phyloP scores from a whole-genome alignment of 2,113 vertebrate species.

The Andinoacara biseriatus region DNA sequence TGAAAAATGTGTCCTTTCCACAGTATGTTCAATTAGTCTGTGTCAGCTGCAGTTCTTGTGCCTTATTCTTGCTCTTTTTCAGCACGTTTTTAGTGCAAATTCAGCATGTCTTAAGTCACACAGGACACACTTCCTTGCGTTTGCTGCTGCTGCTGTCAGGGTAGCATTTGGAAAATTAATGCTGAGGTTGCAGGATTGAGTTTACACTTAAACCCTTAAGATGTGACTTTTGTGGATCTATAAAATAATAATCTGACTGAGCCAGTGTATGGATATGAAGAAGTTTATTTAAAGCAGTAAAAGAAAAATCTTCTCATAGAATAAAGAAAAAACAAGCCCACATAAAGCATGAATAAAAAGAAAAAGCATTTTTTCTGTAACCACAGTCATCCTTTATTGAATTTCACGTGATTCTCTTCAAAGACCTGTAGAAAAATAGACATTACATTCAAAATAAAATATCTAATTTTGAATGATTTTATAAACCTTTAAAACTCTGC shows the following conservation, averaged over 20 bases:
- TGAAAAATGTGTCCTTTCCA: background rate
- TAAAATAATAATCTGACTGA: slow-evolving; percentile 27
- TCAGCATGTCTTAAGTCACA: background rate
- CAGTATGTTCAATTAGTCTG: background rate
- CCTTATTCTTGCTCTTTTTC: background rate
- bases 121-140: background rate
- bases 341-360: background rate
- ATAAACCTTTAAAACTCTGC: background rate
- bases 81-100: background rate
- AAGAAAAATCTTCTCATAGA: slow-evolving; percentile 28
- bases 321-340: slow-evolving; percentile 14
- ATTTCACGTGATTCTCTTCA: slow-evolving; percentile 43
- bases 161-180: background rate
- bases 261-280: background rate
- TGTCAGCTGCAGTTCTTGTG: background rate
- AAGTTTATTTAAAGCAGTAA: slow-evolving; percentile 29
- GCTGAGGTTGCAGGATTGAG: background rate
- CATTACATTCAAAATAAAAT: background rate
- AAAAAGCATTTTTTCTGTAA: background rate
- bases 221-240: background rate
- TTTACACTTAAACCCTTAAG: background rate
- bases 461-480: background rate
- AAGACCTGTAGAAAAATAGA: slow-evolving; percentile 62
- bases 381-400: background rate
- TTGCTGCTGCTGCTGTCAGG: background rate